Evolutionary conservation across 2,888 invertebrate species (phyloP).

Genomic region (Celastrina argiolus): DNA sequence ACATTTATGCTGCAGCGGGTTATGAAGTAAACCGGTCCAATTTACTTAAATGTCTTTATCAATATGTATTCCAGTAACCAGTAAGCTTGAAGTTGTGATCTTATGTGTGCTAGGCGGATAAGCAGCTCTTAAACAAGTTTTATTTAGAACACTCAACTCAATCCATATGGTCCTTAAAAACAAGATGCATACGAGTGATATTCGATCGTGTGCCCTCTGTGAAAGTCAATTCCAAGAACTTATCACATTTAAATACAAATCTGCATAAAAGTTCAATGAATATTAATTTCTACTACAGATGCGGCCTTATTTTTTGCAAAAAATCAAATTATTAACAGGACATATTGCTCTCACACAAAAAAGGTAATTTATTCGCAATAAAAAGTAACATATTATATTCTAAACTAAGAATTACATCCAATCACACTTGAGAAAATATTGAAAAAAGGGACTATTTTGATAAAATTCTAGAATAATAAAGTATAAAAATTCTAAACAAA

Average conservation of each 20-base stretch:
- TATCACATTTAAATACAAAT: background rate
- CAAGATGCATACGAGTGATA: background rate
- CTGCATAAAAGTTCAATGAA: background rate
- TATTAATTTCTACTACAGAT: background rate
- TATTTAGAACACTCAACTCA: conserved; percentile 6
- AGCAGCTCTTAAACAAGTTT: conserved; percentile 13
- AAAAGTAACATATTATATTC: too few relatives aligned
- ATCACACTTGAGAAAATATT: too few relatives aligned
- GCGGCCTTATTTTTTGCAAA: background rate
- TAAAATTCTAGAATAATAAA: too few relatives aligned
- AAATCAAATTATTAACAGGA: too few relatives aligned
- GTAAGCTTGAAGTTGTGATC: background rate
- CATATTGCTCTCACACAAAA: too few relatives aligned
- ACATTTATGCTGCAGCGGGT: background rate
- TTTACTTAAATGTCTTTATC: background rate
- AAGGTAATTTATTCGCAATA: too few relatives aligned
- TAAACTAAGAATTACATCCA: too few relatives aligned
- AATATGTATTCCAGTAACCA: background rate
- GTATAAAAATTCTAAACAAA: background rate
- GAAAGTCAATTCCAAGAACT: background rate
- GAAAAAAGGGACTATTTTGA: too few relatives aligned
- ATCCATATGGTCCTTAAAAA: background rate
- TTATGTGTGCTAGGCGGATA: background rate
- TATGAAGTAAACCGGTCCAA: background rate
- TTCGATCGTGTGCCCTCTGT: conserved; percentile 2